Evolutionary conservation across 2,888 invertebrate species (phyloP).

Genomic region (Terebella lapidaria): DNA sequence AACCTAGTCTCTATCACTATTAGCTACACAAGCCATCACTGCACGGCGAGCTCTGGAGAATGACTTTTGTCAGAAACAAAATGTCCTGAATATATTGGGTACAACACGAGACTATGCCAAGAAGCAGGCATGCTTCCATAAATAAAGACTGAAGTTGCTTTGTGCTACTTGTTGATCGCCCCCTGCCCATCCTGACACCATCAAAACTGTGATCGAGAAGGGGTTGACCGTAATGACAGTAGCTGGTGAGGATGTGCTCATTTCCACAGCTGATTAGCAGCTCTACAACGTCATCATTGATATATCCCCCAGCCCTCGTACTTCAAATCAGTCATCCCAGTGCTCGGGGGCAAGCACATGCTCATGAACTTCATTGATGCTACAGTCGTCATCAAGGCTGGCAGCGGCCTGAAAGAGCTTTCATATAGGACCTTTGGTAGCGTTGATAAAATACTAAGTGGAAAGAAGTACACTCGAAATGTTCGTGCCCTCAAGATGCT

Average conservation of each 20-base stretch:
- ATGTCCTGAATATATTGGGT: conserved; percentile 5
- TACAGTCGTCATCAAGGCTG: conserved; percentile 4
- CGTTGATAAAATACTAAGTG: conserved; percentile 2
- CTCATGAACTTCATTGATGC: neutral
- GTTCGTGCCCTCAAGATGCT: neutral
- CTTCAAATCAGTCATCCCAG: neutral
- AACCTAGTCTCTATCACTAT: neutral
- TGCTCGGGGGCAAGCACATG: conserved; percentile 1
- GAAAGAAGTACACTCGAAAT: conserved; percentile 1
- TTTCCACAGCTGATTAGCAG: conserved; percentile 1
- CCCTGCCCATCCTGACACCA: conserved; percentile 9
- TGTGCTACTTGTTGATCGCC: neutral
- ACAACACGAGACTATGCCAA: conserved; percentile 2
- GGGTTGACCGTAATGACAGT: conserved; percentile 4
- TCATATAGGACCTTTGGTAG: conserved; percentile 2
- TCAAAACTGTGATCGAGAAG: conserved; percentile 5
- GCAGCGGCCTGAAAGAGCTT: conserved; percentile 2
- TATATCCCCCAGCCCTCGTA: conserved; percentile 1
- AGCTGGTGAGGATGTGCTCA: neutral
- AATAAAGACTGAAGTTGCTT: conserved; percentile 1
- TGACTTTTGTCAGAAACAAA: conserved; percentile 3
- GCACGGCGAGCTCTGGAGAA: conserved; percentile 1
- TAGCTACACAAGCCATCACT: conserved; percentile 1
- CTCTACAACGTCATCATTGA: conserved; percentile 2
- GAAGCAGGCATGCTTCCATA: conserved; percentile 3